Evolutionary conservation across 2,888 invertebrate species (phyloP).

Genomic region (Danaus chrysippus): DNA sequence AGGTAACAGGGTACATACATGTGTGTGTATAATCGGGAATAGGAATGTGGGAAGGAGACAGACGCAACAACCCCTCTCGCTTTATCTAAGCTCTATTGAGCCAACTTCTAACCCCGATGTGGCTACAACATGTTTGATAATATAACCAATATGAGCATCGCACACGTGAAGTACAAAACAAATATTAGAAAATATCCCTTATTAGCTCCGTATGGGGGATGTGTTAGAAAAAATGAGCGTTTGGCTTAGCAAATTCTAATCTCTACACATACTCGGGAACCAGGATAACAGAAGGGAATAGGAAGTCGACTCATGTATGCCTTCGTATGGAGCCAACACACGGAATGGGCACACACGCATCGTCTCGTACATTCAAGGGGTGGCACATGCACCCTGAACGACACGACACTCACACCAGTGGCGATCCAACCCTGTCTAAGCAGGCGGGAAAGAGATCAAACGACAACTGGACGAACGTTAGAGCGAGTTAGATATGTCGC

Average conservation of each 20-base stretch:
- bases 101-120: slow-evolving; percentile 23
- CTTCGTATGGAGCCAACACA: slow-evolving; percentile 62
- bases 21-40: slow-evolving; percentile 35
- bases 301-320: slow-evolving; percentile 65
- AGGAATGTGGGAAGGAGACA: slow-evolving; percentile 24
- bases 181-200: slow-evolving; percentile 47
- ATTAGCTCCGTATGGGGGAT: slow-evolving; percentile 46
- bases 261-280: slow-evolving; percentile 77
- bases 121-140: slow-evolving; percentile 13
- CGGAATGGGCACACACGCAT: slow-evolving; percentile 68
- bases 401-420: slow-evolving; percentile 47
- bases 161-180: slow-evolving; percentile 3
- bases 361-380: slow-evolving; percentile 65
- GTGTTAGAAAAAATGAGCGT: slow-evolving; percentile 72
- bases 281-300: slow-evolving; percentile 59
- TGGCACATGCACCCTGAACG: slow-evolving; percentile 60
- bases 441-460: slow-evolving; percentile 53
- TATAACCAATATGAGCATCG: not conserved
- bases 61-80: slow-evolving; percentile 15
- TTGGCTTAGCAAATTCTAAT: slow-evolving; percentile 78
- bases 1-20: not conserved
- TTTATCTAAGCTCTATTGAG: slow-evolving; percentile 32
- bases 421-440: slow-evolving; percentile 55
- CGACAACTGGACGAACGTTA: slow-evolving; percentile 42
- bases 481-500: slow-evolving; percentile 63